Evolutionary conservation across 2,888 invertebrate genomes (phyloP).

Genomic region (Yponomeuta cagnagella): DNA sequence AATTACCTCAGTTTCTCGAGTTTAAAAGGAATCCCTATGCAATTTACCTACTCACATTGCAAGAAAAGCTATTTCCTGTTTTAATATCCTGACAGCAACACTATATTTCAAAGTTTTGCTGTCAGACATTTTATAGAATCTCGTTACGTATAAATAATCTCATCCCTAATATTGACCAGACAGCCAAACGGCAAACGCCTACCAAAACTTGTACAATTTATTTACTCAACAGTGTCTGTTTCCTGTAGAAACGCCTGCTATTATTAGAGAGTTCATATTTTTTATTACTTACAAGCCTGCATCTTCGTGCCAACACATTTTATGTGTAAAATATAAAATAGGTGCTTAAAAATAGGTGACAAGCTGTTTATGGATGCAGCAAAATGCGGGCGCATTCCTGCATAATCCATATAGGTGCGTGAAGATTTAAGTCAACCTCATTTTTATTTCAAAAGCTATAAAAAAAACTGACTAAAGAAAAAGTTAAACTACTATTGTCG

Average conservation of each 20-base stretch:
- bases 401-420: neutral
- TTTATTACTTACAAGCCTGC: conserved; percentile 50
- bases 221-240: neutral
- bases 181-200: neutral
- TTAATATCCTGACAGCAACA: neutral
- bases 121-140: neutral
- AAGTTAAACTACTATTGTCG: neutral
- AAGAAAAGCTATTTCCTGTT: conserved; percentile 3
- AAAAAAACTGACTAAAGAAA: neutral
- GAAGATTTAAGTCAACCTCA: no score
- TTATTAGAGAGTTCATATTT: conserved; percentile 46
- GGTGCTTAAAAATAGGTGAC: conserved; percentile 56
- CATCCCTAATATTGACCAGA: neutral
- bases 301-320: conserved; percentile 53
- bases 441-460: no score
- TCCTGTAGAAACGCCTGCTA: neutral
- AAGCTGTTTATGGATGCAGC: conserved; percentile 42
- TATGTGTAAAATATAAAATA: conserved; percentile 47
- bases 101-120: no score
- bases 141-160: neutral
- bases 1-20: neutral
- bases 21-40: conserved; percentile 7
- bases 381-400: conserved; percentile 9
- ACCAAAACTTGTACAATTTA: neutral
- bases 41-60: conserved; percentile 8